Percentiles rank a stretch among this genome's conserved stretches.
Evolutionary conservation across 2,113 vertebrate species (phyloP).

Genomic region (Brachyistius frenatus): DNA sequence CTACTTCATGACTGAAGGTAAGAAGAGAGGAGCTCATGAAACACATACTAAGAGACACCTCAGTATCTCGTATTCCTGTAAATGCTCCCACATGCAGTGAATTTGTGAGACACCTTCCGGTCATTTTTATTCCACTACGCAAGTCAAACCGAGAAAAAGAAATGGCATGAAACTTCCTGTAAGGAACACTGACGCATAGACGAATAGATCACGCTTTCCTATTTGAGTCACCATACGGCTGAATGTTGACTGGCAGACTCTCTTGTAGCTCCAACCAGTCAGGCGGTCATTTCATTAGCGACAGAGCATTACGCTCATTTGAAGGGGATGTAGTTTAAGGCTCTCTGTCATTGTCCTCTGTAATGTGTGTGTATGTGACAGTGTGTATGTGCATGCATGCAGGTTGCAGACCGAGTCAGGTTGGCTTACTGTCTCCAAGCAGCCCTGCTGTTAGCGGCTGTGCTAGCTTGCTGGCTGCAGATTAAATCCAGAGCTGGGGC

Average conservation of each 20-base stretch:
- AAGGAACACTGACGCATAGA: slow-evolving; percentile 17
- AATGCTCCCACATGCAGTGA: not conserved
- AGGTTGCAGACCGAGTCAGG: slow-evolving; percentile 60
- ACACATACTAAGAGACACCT: slow-evolving; percentile 2
- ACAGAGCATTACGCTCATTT: slow-evolving; percentile 34
- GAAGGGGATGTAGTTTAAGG: slow-evolving; percentile 33
- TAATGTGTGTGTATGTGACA: slow-evolving; percentile 18
- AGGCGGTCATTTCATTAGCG: slow-evolving; percentile 46
- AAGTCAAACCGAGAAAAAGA: not conserved
- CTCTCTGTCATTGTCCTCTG: slow-evolving; percentile 30
- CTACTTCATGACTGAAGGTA: slow-evolving; percentile 99
- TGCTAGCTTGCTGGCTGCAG: slow-evolving; percentile 62
- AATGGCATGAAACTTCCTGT: slow-evolving; percentile 19
- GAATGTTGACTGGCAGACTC: slow-evolving; percentile 12
- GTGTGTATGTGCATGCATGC: slow-evolving; percentile 12
- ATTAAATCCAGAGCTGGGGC: slow-evolving; percentile 73
- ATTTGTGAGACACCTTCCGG: slow-evolving; percentile 5
- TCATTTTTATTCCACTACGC: not conserved
- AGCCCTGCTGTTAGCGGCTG: slow-evolving; percentile 65
- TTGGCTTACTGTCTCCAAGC: slow-evolving; percentile 50
- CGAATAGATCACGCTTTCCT: slow-evolving; percentile 27
- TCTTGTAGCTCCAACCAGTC: slow-evolving; percentile 18
- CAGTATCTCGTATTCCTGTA: slow-evolving; percentile 3
- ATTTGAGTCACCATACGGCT: slow-evolving; percentile 18
- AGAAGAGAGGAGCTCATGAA: slow-evolving; percentile 9